These are phyloP conservation scores for Babyrousa celebensis DNA, from an alignment of 2,797 vertebrate genomes.

Conservation along the genomic window DNA sequence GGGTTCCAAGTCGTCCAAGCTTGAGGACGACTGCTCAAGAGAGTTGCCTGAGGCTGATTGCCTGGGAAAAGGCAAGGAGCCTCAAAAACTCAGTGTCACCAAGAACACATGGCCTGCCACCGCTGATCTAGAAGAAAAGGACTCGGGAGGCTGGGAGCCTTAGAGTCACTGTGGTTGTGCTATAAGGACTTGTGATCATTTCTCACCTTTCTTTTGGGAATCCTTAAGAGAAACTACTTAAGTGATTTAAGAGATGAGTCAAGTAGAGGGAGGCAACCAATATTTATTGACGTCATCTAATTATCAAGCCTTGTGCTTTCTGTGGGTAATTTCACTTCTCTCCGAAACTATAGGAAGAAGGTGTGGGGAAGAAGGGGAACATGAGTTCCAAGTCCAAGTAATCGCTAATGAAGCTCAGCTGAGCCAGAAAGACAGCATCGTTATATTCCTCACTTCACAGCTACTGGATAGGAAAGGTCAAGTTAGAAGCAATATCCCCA, in stretches of 20 bases:
- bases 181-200: not conserved
- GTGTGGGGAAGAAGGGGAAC: not conserved
- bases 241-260: not conserved
- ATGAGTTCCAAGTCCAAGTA: not conserved
- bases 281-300: not conserved
- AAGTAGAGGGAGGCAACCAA: not conserved
- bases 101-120: not conserved
- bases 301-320: not conserved
- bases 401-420: not conserved
- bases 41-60: not conserved
- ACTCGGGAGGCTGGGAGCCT: accelerated
- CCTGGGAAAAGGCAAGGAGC: not conserved
- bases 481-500: conserved; percentile 26
- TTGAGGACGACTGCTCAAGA: not conserved
- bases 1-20: not conserved
- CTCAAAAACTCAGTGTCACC: not conserved
- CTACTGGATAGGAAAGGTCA: not conserved
- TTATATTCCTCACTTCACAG: not conserved
- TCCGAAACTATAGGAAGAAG: not conserved
- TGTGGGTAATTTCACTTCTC: not conserved
- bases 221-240: not conserved
- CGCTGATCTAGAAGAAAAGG: not conserved
- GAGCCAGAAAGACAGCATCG: not conserved
- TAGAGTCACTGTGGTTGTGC: not conserved
- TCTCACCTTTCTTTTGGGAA: not conserved